Base-by-base conservation (phyloP, 2,113 vertebrate genomes). In the Lampris incognitus region DNA sequence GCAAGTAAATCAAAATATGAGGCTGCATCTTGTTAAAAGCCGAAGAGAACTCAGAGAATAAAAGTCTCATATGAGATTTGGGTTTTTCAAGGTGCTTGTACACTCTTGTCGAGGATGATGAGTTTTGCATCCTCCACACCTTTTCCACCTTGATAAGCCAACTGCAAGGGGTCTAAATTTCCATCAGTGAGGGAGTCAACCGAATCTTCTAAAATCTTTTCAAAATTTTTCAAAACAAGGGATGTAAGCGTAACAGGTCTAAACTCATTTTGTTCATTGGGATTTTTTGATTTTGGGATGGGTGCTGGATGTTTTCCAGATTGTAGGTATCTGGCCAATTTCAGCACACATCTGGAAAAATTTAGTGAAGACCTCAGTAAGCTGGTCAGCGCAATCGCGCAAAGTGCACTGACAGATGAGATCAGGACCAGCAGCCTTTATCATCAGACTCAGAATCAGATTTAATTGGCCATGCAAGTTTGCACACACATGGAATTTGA, bases 271-370 rank as follows among this genome's bases (percentile, higher is more conserved):
- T 24, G 24, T 24, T 24, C 24, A 24, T 24, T 24, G 24, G 24
- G 24, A 24, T 24, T 24, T 24, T 24, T 24, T 24, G 24, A 24
- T 24, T 24, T 24, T 24, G 24, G 24, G 24, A 24, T 24, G 24
- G 24, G 51, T 55, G 24, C 48, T 73, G 39, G 49, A 73, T 51
- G 49, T 54, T 37, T 49, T 74, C 42, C 40, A 65, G 40, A 74
- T 58, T 13, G 51, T 46, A 11, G 72, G 54, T 37, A 66, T 65
- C n/a, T 65, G 60, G 41, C 60, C 51, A 4, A 41, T 13, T 38
- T 66, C 44, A 7, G 39, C 3, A 72, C 38, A 64, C 71, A 64
- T 56, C n/a, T 64, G 59, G 41, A 64, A 73, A 37, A 73, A 38
- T 52, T 24, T 52, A 52, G 39, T 55, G 46, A 55, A 62, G 40